These are phyloP conservation scores for Lepeophtheirus nordmannii DNA, from an alignment of 2,888 invertebrate genomes.

Conservation along the genomic window DNA sequence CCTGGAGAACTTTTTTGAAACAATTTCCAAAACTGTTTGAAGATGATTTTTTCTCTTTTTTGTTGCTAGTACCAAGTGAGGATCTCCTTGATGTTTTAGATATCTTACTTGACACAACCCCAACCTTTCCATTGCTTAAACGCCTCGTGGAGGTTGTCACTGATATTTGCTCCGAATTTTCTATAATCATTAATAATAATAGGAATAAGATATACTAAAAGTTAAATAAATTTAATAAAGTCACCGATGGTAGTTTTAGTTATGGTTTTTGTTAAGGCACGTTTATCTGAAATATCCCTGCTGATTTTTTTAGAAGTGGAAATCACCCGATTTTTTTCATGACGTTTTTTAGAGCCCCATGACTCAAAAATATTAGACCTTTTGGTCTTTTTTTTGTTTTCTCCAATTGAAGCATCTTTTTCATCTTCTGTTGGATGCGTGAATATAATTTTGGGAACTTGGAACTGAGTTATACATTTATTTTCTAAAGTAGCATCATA, in stretches of 20 bases:
- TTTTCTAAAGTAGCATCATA: no score
- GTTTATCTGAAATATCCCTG: background rate
- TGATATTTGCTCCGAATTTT: no score
- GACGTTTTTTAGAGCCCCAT: background rate
- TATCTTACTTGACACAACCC: no score
- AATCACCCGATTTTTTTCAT: background rate
- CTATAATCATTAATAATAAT: no score
- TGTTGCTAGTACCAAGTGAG: no score
- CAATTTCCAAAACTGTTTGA: background rate
- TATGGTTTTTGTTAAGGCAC: background rate
- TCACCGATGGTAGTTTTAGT: background rate
- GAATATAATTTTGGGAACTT: background rate
- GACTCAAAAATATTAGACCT: background rate
- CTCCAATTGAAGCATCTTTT: background rate
- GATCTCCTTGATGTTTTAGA: no score
- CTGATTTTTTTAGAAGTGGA: background rate
- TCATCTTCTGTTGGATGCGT: background rate
- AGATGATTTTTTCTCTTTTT: background rate
- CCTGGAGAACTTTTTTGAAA: background rate
- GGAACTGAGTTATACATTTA: no score
- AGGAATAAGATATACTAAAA: no score
- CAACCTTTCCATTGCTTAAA: no score
- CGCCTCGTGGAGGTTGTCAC: no score
- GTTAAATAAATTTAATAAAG: no score
- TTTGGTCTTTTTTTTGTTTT: background rate